Base-by-base conservation (phyloP, 92 coral and sea anemone species). In the Palythoa grandis region DNA sequence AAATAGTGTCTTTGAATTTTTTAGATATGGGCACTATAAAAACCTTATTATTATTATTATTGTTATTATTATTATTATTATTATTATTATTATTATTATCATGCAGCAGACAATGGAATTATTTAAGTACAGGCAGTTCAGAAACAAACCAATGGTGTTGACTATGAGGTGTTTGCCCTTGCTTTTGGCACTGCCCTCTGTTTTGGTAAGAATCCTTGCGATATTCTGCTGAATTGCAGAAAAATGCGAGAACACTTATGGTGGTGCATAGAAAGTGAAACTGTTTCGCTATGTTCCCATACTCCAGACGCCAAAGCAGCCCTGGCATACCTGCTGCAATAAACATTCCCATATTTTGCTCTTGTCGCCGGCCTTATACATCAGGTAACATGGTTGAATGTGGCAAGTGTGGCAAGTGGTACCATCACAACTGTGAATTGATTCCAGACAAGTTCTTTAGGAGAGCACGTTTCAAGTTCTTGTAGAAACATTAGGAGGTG, bases 111-210 rank as follows among this genome's bases (percentile, higher is more conserved):
- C n/a, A 86, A 66, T 61, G 68, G 68, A 24, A 40, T 69, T 54
- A 68, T 79, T 20, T 25, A 78, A 25, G 83, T 87, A n/a, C 86
- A 87, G 53, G 78, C 89, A 50, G 86, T 79, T 24, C 70, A 78
- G 53, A 86, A 74, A 40, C 85, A 77, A 40, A 86, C 85, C 65
- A 77, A 86, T 15, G 43, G 72, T 69, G 89, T 87, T 23, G 86
- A 87, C 52, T 87, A 86, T 76, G 67, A 47, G 7, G 67, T 76
- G 22, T 76, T 11, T 76, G 82, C 52, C 22, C 82, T 76, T 14
- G 82, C 82, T 35, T 52, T 76, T 56, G 82, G 48, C 82, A 76
- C 82, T 24, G 82, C 82, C 23, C 67, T 76, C 22, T 75, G 79
- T 37, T 76, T 53, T 76, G 68, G 68, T 2, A 76, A 76, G 53